Evolutionary conservation across 2,888 invertebrate species (phyloP), one percentile per base, ranked within the genome.

Genomic region (Epistrophella euchroma): DNA sequence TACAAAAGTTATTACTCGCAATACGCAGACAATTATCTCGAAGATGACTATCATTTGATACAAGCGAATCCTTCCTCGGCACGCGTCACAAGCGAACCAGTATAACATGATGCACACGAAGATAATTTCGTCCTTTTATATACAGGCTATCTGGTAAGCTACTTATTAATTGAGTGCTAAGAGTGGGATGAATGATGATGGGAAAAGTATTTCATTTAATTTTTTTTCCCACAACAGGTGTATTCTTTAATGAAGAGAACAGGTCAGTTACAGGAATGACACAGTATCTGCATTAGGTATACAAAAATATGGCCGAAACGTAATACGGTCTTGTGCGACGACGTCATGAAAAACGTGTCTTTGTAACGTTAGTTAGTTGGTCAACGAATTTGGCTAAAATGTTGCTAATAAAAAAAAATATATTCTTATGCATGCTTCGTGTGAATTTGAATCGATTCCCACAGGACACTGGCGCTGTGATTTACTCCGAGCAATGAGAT

Each of bases 161-260:
- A 82, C 86, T 86, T 86, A 82, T 74, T 86, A 82, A 86, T 82
- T 86, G 71, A 82, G 86, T 86, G 82, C 77, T 66, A 74, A 82
- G 71, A 82, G 58, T 78, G 71, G 86, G 74, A 71, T n/a, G 85
- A 6, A 64, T 47, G 68, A 32, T 32, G 32, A 40, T 79, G 76
- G 35, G 40, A 75, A 75, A n/a, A 68, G 22, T n/a, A 13, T 71
- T 72, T 56, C 40, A 58, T 15, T 66, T 25, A 25, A 22, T 22
- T 25, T 19, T 60, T 60, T 66, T 47, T 62, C 32, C 40, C 60
- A 62, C 76, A 85, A 81, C 85, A 85, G 85, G 85, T 85, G 85
- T 56, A 70, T 40, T 40, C 15, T 11, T 58, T 58, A 15, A 19
- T 19, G 9, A 7, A 55, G 25, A 25, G 37, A 55, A 62, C 22